A percentile compares a stretch with the other conserved stretches of the same genome.
phyloP scores from a whole-genome alignment of 2,113 vertebrate genomes.

The Cyphomyrus discorhynchus region DNA sequence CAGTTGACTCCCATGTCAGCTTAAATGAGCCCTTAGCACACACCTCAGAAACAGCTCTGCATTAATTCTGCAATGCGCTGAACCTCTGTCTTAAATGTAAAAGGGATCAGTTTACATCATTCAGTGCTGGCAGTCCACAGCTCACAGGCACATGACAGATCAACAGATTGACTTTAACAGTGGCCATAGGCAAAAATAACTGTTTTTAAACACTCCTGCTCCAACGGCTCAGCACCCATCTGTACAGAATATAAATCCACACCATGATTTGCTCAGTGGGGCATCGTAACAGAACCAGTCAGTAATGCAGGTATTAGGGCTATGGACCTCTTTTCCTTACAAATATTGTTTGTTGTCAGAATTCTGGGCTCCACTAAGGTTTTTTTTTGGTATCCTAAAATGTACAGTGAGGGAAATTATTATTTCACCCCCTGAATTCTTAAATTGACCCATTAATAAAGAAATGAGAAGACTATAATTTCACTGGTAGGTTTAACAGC shows the following conservation, averaged over 20 bases:
- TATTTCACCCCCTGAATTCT: too few species aligned
- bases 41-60: background rate
- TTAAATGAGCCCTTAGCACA: background rate
- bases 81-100: background rate
- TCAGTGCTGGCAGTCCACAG: background rate
- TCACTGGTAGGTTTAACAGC: too few species aligned
- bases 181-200: background rate
- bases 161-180: background rate
- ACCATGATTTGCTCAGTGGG: background rate
- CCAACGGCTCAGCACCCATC: background rate
- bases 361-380: background rate
- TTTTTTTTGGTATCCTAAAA: background rate
- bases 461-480: too few species aligned
- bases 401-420: too few species aligned
- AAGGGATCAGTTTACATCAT: background rate
- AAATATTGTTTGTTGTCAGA: background rate
- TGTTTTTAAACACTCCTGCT: background rate
- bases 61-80: background rate
- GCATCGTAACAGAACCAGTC: background rate
- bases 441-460: too few species aligned
- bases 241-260: background rate
- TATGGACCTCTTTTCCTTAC: background rate
- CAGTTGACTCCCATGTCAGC: background rate
- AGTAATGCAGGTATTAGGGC: background rate
- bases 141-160: background rate